Evolutionary conservation across 2,113 vertebrate species (phyloP).

Genomic region (Prolemur simus): DNA sequence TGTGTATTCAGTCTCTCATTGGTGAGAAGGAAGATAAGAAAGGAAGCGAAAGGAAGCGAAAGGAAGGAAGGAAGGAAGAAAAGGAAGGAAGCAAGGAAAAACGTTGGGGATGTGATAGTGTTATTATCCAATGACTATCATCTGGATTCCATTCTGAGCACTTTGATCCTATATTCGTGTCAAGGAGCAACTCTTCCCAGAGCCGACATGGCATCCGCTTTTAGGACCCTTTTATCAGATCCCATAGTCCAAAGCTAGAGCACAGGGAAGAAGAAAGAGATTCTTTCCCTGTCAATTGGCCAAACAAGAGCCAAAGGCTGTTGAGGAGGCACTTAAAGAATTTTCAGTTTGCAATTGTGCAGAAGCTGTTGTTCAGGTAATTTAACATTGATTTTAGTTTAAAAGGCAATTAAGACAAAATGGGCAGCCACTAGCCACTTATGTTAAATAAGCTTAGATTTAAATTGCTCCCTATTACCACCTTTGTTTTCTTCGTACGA

Average conservation of each 20-base stretch:
- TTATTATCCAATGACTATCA: background rate
- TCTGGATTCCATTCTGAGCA: background rate
- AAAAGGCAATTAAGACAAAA: constrained; percentile 81
- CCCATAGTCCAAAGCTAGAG: background rate
- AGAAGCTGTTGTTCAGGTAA: constrained; percentile 75
- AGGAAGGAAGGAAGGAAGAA: too few relatives aligned
- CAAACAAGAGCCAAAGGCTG: constrained; percentile 37
- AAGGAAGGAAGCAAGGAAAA: too few relatives aligned
- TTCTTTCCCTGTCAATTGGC: background rate
- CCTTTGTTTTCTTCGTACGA: constrained; percentile 30
- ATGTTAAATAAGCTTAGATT: constrained; percentile 76
- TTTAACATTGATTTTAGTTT: constrained; percentile 83
- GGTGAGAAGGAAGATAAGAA: background rate
- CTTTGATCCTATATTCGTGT: background rate
- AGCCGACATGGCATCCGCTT: background rate
- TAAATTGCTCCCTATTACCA: constrained; percentile 60
- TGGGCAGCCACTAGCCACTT: constrained; percentile 68
- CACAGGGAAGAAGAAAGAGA: background rate
- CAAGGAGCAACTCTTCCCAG: background rate
- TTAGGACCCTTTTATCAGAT: background rate
- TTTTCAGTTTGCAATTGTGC: constrained; percentile 60
- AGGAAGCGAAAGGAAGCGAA: too few relatives aligned
- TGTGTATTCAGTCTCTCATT: background rate
- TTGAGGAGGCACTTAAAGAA: constrained; percentile 70
- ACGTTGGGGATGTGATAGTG: too few relatives aligned